Percentiles rank a stretch among this genome's conserved stretches.
Evolutionary conservation across 2,113 vertebrate species (phyloP).

Genomic region (Tragelaphus buxtoni): DNA sequence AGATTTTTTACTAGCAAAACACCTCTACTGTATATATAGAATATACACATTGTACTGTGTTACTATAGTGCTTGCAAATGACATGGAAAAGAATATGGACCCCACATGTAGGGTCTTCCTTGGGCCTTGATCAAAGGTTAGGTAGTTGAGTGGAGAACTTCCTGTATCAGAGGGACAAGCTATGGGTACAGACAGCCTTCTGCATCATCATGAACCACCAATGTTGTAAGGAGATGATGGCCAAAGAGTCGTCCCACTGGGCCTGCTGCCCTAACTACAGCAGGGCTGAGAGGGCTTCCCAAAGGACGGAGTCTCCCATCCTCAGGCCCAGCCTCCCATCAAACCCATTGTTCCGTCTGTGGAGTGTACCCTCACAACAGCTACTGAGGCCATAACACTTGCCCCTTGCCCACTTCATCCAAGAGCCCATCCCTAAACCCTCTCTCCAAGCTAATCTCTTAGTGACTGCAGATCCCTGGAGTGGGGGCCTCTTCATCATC

Average conservation of each 20-base stretch:
- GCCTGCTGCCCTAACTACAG: constrained; percentile 47
- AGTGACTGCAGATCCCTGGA: not conserved
- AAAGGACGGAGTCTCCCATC: not conserved
- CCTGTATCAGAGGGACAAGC: constrained; percentile 29
- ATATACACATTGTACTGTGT: not conserved
- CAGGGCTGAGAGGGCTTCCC: constrained; percentile 17
- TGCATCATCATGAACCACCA: constrained; percentile 24
- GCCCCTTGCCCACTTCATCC: not conserved
- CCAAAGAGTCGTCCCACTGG: constrained; percentile 10
- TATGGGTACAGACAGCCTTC: constrained; percentile 67
- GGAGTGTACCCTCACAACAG: not conserved
- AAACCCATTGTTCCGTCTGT: constrained; percentile 19
- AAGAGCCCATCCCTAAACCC: not conserved
- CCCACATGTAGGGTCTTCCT: constrained; percentile 69
- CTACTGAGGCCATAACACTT: not conserved
- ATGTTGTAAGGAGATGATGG: constrained; percentile 72
- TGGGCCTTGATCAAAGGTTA: constrained; percentile 56
- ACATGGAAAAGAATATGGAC: constrained; percentile 73
- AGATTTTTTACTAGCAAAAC: not conserved
- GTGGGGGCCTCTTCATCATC: not conserved
- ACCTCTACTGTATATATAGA: not conserved
- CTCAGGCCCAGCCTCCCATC: not conserved
- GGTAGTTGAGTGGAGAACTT: not conserved
- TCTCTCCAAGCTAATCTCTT: not conserved
- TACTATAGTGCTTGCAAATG: constrained; percentile 54